Evolutionary conservation across 2,797 vertebrate species (phyloP), one percentile per base, ranked within the genome.

Genomic region (Gobio occitaniae): DNA sequence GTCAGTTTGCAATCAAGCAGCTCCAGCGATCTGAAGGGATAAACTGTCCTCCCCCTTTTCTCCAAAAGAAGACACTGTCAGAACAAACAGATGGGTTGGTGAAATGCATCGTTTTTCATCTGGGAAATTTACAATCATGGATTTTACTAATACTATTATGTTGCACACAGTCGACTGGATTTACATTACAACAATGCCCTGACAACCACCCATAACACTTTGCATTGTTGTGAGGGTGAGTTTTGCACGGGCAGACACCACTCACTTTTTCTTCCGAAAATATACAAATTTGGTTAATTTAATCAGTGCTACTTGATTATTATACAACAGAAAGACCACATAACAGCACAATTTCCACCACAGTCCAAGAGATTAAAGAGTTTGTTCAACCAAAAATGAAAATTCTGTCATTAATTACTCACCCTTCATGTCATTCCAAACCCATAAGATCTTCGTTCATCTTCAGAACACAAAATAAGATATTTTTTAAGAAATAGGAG

Each of bases 31-130:
- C 87, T 87, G 65, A 94, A 87, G 0, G 88, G 90, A 70, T 88
- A 94, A 38, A 12, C 0, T 3, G 85, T 81, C 7, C 15, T 29
- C 2, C 91, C 93, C 84, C 84, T 88, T 6, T 50, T 63, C 61
- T 94, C 93, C 78, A 94, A 88, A 82, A 94, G 56, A 71, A 82
- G 85, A 76, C 91, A 91, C 93, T 92, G 50, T 82, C 44, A 50
- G 70, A 78, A 75, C 29, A 41, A 44, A 77, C 21, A 61, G 52
- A 19, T n/a, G 12, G 11, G 11, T 5, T 38, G 19, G 1, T 56
- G 32, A 76, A 76, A 56, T 15, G 50, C 19, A n/a, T n/a, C 1
- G 13, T 29, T 63, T 63, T 36, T 8, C 3, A 38, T 56, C 52
- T 21, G 12, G 6, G 15, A 19, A 77, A 36, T 36, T 74, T 52